Base-by-base conservation (phyloP, 2,113 vertebrate species). In the Neodontobutis hainanensis region DNA sequence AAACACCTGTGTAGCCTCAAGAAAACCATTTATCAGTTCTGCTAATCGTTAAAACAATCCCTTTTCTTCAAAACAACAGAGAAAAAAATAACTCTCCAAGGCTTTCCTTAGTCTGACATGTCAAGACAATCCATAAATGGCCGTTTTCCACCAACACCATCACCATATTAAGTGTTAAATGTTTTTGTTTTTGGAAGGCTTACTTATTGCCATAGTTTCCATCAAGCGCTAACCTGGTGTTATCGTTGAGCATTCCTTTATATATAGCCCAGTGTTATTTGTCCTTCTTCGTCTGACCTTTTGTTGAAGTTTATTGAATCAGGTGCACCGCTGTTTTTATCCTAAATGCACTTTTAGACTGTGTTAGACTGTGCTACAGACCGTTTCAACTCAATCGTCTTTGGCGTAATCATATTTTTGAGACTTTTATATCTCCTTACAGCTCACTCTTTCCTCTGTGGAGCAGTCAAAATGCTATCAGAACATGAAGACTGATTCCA, bases 381-480 rank as follows among this genome's bases (percentile, higher is more conserved):
- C 3, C 6, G 16, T 2, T 11, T 27, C 49, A 50, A 16, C 10
- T 27, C 19, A 4, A 27, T 16, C 7, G 49, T 27, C 12, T 11
- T 12, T 12, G 10, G 5, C 8, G 8, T 40, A 40, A 16, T 16
- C n/a, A n/a, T 15, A 48, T 27, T 48, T 48, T 48, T 2, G 46
- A 48, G 14, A 8, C 38, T 40, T 40, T 40, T 40, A 40, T 40
- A 40, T 40, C 38, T 40, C 5, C 38, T 40, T 40, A 6, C 38
- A 40, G 19, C 19, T 27, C 1, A 27, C 19, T 27, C 19, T 27
- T 27, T 77, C 75, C 75, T 82, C 84, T 85, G 82, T 80, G 77
- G 72, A 67, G 58, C 59, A 85, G 79, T 88, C 75, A 12, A 88
- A 84, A 77, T 75, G 69, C 79, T 57, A 82, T 85, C 81, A 77